Base-by-base conservation (phyloP, 2,113 vertebrate species). In the Nipponia nippon region DNA sequence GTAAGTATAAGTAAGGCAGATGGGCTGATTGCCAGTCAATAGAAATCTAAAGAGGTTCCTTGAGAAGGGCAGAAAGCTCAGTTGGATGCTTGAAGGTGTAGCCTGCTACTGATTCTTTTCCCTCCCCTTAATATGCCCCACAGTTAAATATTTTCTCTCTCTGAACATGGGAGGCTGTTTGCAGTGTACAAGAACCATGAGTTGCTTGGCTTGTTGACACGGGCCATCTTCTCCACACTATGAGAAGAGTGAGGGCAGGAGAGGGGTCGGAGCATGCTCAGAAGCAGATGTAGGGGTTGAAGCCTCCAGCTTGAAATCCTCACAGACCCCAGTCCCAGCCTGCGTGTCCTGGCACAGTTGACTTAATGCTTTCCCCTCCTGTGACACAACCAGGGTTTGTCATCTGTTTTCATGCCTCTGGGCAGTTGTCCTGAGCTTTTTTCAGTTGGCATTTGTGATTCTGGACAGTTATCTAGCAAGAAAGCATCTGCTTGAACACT, bases 271-370 rank as follows among this genome's bases (percentile, higher is more conserved):
- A 22, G 17, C 0, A 1, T n/a, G 11, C 30, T 72, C 12, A 62
- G 36, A 16, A 83, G 6, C 19, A 55, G 34, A 18, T 1, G 0
- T 1, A 2, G 8, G 11, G 13, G 4, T 16, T 1, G 4, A 47
- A 79, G 5, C 8, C 16, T 82, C 11, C 7, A 65, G 27, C 25
- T 14, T 15, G 47, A 55, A 87, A 52, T 26, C 21, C 34, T n/a
- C 29, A 6, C 9, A 44, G 49, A 12, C 15, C 36, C 52, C 44
- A 11, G 27, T 82, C 42, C 27, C 26, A 59, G 20, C 8, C 16
- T 55, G 26, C 7, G 2, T 30, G 11, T 50, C 7, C 15, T 55
- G 42, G 18, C 13, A 10, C 0, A 8, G 7, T 0, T 42, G 16
- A 22, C 22, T 19, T 38, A 23, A 30, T 47, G n/a, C 7, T 66